Evolutionary conservation across 2,113 vertebrate species (phyloP).

Genomic region (Microcebus tavaratra): DNA sequence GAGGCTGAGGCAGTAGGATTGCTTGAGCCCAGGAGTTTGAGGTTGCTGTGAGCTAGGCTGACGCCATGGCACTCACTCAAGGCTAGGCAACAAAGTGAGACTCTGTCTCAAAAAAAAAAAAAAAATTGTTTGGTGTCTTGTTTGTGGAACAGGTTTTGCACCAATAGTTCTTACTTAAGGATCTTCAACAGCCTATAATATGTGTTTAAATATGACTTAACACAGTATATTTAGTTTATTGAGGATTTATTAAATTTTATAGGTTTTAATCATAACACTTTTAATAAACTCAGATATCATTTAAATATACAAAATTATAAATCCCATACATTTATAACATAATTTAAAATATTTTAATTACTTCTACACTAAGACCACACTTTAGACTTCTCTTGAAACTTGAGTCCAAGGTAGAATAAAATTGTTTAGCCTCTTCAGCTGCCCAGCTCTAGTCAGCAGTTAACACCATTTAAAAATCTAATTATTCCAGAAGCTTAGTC

Average conservation of each 20-base stretch:
- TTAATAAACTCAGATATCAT: constrained; percentile 35
- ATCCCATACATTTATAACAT: background rate
- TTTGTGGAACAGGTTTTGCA: constrained; percentile 5
- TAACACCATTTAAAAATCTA: background rate
- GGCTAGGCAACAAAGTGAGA: too few relatives aligned
- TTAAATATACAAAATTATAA: constrained; percentile 46
- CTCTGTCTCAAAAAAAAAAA: background rate
- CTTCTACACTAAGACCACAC: background rate
- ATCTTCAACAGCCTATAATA: background rate
- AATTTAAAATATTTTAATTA: constrained; percentile 13
- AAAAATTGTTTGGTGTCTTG: background rate
- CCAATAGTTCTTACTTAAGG: background rate
- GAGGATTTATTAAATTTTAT: background rate
- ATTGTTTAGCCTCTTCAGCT: background rate
- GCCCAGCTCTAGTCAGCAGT: background rate
- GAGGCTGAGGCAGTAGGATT: too few relatives aligned
- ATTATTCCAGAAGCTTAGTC: background rate
- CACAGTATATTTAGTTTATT: constrained; percentile 34
- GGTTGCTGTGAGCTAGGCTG: too few relatives aligned
- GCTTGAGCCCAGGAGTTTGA: too few relatives aligned
- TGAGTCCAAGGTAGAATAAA: background rate
- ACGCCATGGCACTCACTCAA: too few relatives aligned
- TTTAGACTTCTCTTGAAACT: background rate
- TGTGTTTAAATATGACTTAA: constrained; percentile 30
- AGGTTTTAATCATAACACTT: constrained; percentile 20